Evolutionary conservation across 2,888 invertebrate species (phyloP), one percentile per base, ranked within the genome.

Genomic region (Lutraria lutraria): DNA sequence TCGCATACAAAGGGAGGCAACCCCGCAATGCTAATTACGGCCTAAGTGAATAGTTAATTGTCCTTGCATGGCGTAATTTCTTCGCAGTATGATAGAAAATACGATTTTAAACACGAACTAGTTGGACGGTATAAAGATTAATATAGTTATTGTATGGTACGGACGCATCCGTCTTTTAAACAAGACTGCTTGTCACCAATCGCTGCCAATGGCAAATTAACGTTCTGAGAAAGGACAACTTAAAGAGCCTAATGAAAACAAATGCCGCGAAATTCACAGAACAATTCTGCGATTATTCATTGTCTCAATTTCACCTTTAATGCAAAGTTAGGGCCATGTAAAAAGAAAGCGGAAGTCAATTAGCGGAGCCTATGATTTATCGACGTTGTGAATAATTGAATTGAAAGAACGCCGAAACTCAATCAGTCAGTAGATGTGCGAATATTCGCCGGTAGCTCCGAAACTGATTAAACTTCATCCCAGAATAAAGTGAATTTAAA

Each of bases 311-410:
- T 85, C 92, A 89, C 76, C 86, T 87, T 88, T 92, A 92, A 92
- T 92, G 92, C 89, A 90, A 80, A 88, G 89, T 88, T 90, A 84
- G 88, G 88, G 84, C 89, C 89, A 83, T 82, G 84, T 85, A 89
- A 92, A 91, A 90, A 92, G 90, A 91, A 88, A 93, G 81, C 91
- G 92, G 92, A 93, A 93, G 90, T 93, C 90, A 93, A 93, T 93
- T 93, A 81, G 76, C 89, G 90, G 89, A 89, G 86, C 76, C 83
- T 43, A 88, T 91, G 88, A 91, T 91, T 91, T 86, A 92, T 92
- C 79, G 91, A 60, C 29, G 34, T 34, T 79, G 63, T 43, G 80
- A 88, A 86, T 91, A 91, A 91, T 91, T 91, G 86, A 82, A 89
- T 76, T 91, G 91, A 91, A 83, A 81, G 89, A 84, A 52, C 56